phyloP scores from a whole-genome alignment of 2,113 vertebrate genomes.

The Hemicordylus capensis region DNA sequence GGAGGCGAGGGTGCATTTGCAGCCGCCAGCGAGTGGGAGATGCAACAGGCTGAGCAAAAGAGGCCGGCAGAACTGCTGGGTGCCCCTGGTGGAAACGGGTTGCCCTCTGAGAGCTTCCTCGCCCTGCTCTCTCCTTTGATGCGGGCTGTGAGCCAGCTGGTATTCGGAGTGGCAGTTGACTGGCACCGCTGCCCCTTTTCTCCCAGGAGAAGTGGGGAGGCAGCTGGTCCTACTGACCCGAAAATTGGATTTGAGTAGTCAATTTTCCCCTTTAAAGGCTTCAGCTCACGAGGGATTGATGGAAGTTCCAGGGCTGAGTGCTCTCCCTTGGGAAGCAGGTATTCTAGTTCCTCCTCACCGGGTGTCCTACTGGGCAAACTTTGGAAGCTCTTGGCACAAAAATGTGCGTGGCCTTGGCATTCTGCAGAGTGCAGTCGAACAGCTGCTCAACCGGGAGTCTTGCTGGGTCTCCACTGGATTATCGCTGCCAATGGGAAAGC shows the following conservation, averaged over 20 bases:
- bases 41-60: conserved; percentile 58
- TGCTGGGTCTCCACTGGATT: background rate
- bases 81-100: conserved; percentile 31
- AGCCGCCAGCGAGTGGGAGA: conserved; percentile 57
- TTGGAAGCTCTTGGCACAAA: conserved; percentile 21
- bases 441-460: background rate
- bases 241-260: conserved; percentile 51
- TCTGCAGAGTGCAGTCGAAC: background rate
- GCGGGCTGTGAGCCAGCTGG: conserved; percentile 45
- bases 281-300: background rate
- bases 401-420: conserved; percentile 15
- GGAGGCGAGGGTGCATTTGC: conserved; percentile 36
- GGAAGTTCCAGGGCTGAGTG: conserved; percentile 10
- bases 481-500: background rate
- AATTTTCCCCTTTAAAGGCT: conserved; percentile 1
- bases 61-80: conserved; percentile 16
- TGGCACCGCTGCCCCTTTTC: background rate
- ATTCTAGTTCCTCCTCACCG: background rate
- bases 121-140: background rate
- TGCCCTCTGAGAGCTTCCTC: conserved; percentile 19
- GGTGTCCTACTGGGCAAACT: conserved; percentile 3
- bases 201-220: conserved; percentile 1
- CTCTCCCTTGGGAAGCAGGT: background rate
- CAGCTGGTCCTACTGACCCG: conserved; percentile 54
- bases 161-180: conserved; percentile 20